phyloP scores from a whole-genome alignment of 2,888 invertebrate species.

The Spialia ferax region DNA sequence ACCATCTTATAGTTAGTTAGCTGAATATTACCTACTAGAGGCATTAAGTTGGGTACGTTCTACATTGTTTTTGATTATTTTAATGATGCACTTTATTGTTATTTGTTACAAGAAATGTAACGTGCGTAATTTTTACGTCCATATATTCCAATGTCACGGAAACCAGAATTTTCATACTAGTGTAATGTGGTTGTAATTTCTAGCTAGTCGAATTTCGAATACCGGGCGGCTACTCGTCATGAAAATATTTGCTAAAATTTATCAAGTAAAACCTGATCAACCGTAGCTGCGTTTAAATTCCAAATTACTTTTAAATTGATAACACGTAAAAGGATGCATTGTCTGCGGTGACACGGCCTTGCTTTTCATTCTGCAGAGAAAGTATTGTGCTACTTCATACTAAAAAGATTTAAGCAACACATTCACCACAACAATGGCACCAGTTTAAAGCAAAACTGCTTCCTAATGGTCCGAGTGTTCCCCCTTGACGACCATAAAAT shows the following conservation, averaged over 20 bases:
- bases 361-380: slow-evolving; percentile 76
- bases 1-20: not conserved
- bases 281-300: not conserved
- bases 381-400: slow-evolving; percentile 71
- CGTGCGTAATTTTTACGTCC: too few species aligned
- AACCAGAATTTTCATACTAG: too few species aligned
- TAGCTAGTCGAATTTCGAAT: not conserved
- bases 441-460: slow-evolving; percentile 48
- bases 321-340: slow-evolving; percentile 22
- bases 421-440: slow-evolving; percentile 63
- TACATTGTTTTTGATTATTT: slow-evolving; percentile 10
- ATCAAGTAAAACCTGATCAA: not conserved
- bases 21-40: not conserved
- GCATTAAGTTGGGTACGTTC: too few species aligned
- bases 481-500: slow-evolving; percentile 34
- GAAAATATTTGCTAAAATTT: not conserved
- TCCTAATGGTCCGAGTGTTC: slow-evolving; percentile 42
- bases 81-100: not conserved
- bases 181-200: not conserved
- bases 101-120: too few species aligned
- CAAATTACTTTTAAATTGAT: slow-evolving; percentile 32
- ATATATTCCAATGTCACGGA: too few species aligned
- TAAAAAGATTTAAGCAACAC: slow-evolving; percentile 62
- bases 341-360: slow-evolving; percentile 40
- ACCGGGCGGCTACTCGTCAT: not conserved